phyloP scores from a whole-genome alignment of 1,140 invertebrate genomes.

The Pinna nobilis region DNA sequence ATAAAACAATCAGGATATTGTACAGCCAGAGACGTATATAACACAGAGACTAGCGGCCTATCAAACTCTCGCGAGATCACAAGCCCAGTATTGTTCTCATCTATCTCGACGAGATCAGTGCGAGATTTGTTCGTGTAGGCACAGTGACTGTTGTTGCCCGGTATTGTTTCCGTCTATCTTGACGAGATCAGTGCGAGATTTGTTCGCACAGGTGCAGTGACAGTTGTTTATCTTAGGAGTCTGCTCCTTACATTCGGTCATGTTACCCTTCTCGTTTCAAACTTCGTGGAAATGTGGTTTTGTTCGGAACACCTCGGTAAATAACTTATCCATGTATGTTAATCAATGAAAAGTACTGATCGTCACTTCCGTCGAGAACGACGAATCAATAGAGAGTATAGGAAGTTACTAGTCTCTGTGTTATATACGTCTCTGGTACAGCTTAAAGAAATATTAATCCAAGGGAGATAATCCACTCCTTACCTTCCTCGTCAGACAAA shows the following conservation, averaged over 20 bases:
- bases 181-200: background rate
- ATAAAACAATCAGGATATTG: too few relatives aligned
- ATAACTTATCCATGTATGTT: background rate
- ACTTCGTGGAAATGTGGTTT: constrained; percentile 13
- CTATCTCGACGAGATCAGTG: too few relatives aligned
- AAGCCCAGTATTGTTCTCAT: too few relatives aligned
- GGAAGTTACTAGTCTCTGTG: too few relatives aligned
- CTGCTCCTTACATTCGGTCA: background rate
- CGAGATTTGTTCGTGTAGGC: constrained; percentile 31
- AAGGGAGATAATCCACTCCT: background rate
- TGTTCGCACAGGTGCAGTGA: constrained; percentile 40
- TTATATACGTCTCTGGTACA: too few relatives aligned
- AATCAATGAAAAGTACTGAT: too few relatives aligned
- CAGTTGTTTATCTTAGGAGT: constrained; percentile 31
- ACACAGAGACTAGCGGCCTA: too few relatives aligned
- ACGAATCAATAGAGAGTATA: too few relatives aligned
- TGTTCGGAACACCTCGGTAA: constrained; percentile 3
- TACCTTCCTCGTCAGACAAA: constrained; percentile 22
- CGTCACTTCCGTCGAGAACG: too few relatives aligned
- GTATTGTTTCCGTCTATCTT: constrained; percentile 65
- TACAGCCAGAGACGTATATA: too few relatives aligned
- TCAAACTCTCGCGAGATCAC: too few relatives aligned
- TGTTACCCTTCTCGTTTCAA: constrained; percentile 1
- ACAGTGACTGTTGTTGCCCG: constrained; percentile 60
- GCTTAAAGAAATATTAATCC: background rate